These are phyloP conservation scores for Condylostylus longicornis DNA, from an alignment of 1,140 invertebrate genomes.

Conservation along the genomic window DNA sequence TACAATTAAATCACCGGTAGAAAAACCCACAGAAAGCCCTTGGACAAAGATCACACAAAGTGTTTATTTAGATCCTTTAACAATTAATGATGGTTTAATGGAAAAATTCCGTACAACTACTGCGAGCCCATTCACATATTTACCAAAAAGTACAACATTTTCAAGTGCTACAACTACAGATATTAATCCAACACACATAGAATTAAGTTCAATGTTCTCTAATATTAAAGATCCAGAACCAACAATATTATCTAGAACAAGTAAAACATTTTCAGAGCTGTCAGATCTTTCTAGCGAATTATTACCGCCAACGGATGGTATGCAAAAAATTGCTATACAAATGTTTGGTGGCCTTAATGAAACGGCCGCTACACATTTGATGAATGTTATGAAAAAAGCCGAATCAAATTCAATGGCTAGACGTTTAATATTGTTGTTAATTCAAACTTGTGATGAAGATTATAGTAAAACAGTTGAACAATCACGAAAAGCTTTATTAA, in stretches of 20 bases:
- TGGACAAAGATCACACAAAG: constrained; percentile 25
- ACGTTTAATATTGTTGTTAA: constrained; percentile 54
- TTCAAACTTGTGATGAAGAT: constrained; percentile 58
- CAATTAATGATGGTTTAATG: constrained; percentile 49
- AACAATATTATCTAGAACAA: no score
- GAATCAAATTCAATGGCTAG: constrained; percentile 57
- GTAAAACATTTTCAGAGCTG: constrained; percentile 25
- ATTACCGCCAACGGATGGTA: constrained; percentile 33
- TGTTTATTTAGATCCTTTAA: constrained; percentile 44
- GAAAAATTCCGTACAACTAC: constrained; percentile 19
- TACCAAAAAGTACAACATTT: constrained; percentile 10
- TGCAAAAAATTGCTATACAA: constrained; percentile 48
- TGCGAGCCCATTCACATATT: constrained; percentile 15
- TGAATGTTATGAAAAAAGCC: constrained; percentile 65
- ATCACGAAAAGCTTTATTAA: constrained; percentile 43
- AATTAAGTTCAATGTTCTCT: neutral
- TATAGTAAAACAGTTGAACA: constrained; percentile 48
- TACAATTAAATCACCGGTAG: constrained; percentile 21
- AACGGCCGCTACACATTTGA: constrained; percentile 52
- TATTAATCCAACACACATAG: neutral
- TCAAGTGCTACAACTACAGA: neutral
- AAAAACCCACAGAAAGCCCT: constrained; percentile 32
- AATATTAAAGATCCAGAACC: no score
- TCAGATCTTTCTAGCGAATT: constrained; percentile 22
- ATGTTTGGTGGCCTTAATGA: constrained; percentile 60